Percentiles rank a stretch among this genome's conserved stretches.
Conservation (phyloP, 2,888 invertebrate genomes). For the Watsonalla binaria region DNA sequence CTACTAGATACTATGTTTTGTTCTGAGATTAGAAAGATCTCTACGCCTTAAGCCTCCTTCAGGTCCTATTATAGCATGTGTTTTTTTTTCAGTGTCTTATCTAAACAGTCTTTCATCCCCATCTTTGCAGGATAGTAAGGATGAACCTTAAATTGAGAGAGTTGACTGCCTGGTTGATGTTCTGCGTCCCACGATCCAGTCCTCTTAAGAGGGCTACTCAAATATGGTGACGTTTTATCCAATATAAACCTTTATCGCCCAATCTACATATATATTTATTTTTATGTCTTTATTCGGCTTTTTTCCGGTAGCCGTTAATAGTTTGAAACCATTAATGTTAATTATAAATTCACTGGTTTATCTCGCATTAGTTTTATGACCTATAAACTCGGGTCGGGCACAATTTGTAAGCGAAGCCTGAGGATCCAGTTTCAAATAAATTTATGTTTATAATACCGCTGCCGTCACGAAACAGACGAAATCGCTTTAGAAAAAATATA, state of each 20-base stretch:
- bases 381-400: constrained; percentile 53
- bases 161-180: neutral
- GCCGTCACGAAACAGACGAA: constrained; percentile 17
- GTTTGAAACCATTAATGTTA: constrained; percentile 73
- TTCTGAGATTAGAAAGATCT: too few relatives aligned
- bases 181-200: constrained; percentile 10
- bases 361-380: constrained; percentile 72
- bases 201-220: constrained; percentile 46
- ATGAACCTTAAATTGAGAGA: too few relatives aligned
- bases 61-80: too few relatives aligned
- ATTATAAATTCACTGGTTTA: constrained; percentile 69
- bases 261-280: constrained; percentile 76
- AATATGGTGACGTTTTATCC: constrained; percentile 54
- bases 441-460: constrained; percentile 47
- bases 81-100: too few relatives aligned
- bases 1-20: too few relatives aligned
- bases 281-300: constrained; percentile 74
- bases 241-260: constrained; percentile 60
- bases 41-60: too few relatives aligned
- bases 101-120: too few relatives aligned
- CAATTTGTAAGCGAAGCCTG: constrained; percentile 71
- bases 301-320: constrained; percentile 77
- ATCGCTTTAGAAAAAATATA: constrained; percentile 9
- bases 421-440: constrained; percentile 37
- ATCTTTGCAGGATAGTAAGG: too few relatives aligned